A percentile compares a stretch with the other conserved stretches of the same genome.
These are phyloP conservation scores for Pterocles burchelli DNA, from an alignment of 2,113 vertebrate genomes.

Conservation along the genomic window DNA sequence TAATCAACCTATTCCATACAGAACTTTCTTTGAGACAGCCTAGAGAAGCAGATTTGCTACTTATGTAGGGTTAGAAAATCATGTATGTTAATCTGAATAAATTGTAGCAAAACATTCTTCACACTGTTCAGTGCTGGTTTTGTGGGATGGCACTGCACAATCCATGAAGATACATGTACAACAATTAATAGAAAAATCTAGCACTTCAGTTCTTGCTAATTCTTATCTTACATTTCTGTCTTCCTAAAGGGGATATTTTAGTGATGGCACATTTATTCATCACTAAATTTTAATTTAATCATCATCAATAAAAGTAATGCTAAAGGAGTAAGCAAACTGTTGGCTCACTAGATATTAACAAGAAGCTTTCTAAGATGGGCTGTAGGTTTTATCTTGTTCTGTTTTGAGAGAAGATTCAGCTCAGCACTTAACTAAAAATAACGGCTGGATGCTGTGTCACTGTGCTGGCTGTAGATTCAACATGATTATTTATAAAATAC, in stretches of 20 bases:
- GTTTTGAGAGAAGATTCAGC: slow-evolving; percentile 31
- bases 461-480: slow-evolving; percentile 52
- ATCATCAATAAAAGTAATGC: background rate
- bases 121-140: background rate
- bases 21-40: background rate
- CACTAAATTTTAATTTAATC: background rate
- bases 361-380: background rate
- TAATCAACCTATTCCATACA: background rate
- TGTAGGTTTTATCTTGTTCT: slow-evolving; percentile 3
- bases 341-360: slow-evolving; percentile 7
- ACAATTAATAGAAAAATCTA: background rate
- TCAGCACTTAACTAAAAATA: slow-evolving; percentile 56
- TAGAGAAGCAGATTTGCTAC: slow-evolving; percentile 27
- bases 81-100: slow-evolving; percentile 18
- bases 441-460: slow-evolving; percentile 48
- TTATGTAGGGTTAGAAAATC: slow-evolving; percentile 19
- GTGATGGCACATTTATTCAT: background rate
- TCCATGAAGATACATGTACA: background rate
- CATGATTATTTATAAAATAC: slow-evolving; percentile 69
- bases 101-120: background rate
- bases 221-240: background rate
- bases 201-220: background rate
- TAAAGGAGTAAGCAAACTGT: background rate
- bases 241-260: background rate
- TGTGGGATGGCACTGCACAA: background rate